Evolutionary conservation across 2,797 vertebrate genomes (phyloP), one percentile per base, ranked within the genome.

Genomic region (Atherinosoma microstoma): DNA sequence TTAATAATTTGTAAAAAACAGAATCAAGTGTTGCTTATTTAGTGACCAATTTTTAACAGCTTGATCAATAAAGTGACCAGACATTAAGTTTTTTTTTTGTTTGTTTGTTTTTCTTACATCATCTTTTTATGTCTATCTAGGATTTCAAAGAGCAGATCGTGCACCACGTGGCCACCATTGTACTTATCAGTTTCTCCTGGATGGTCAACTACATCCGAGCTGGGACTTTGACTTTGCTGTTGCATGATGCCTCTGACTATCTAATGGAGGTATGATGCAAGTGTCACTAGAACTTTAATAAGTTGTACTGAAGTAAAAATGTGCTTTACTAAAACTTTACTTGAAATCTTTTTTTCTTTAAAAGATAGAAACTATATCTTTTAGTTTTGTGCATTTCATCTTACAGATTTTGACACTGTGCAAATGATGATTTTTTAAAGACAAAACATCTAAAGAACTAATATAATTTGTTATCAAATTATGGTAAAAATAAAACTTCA

Each of bases 61-160:
- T 35, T 27, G 10, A 87, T 90, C 89, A 90, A 90, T 92, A 70
- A 32, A 87, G 76, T 90, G 77, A 82, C 88, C 47, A 56, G 64
- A 72, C 16, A 1, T 38, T 40, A 5, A 4, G 29, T 73, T 40
- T 63, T 18, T 47, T 72, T 66, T 70, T 27, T 27, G 24, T 27
- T 27, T 27, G 24, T 27, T 27, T 27, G 24, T 27, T 4, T 38
- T 16, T 67, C 58, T 69, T 2, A 34, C n/a, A 13, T 16, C 7
- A 1, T 68, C 24, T 15, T 4, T 0, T 22, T 67, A 12, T 56
- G 0, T 73, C 4, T 35, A 2, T 59, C 35, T 81, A 99, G 98
- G 98, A 99, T 80, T 99, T 99, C 90, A 97, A 96, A 75, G 97
- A 98, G 64, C 97, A 99, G 83, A 95, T 99, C 47, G 89, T 98